phyloP scores from a whole-genome alignment of 1,140 invertebrate species.

The Panulirus ornatus region DNA sequence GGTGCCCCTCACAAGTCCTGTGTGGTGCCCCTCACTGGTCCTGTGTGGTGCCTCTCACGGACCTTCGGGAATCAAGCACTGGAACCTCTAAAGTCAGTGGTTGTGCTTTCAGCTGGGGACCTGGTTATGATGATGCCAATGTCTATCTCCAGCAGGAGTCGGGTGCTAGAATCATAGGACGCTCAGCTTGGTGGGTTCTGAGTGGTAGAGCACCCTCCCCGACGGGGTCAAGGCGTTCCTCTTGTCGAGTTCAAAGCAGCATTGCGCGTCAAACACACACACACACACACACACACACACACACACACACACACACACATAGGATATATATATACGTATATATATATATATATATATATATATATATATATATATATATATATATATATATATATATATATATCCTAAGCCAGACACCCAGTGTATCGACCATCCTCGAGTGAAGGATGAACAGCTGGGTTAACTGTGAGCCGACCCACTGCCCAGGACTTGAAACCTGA shows the following conservation, averaged over 20 bases:
- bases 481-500: not conserved
- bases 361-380: not conserved
- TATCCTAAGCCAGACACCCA: too few species aligned
- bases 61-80: too few species aligned
- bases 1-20: too few species aligned
- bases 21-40: too few species aligned
- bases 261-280: not conserved
- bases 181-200: not conserved
- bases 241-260: too few species aligned
- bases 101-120: not conserved
- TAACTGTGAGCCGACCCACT: too few species aligned
- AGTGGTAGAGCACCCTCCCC: not conserved
- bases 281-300: constrained; percentile 7
- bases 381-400: too few species aligned
- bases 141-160: not conserved
- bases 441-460: too few species aligned
- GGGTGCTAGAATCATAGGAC: not conserved
- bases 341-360: not conserved
- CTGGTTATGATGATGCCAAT: not conserved
- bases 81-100: too few species aligned
- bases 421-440: too few species aligned
- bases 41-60: too few species aligned
- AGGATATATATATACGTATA: not conserved
- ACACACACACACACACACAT: not conserved
- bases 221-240: not conserved